Evolutionary conservation across 2,888 invertebrate genomes (phyloP), one percentile per base, ranked within the genome.

Genomic region (Neoaliturus tenellus): DNA sequence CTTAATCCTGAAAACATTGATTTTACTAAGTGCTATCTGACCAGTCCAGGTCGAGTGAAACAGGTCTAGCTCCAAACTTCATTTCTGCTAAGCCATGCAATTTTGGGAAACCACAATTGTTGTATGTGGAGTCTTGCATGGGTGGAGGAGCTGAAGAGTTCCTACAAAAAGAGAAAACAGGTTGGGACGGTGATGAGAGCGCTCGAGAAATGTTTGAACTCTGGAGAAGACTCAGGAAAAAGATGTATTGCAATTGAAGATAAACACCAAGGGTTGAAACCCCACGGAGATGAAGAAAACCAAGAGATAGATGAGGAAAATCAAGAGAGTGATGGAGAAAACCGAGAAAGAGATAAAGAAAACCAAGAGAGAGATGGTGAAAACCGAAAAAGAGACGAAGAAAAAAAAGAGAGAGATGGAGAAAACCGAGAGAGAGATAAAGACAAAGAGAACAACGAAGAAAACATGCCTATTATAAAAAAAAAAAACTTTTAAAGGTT

Each of bases 131-230:
- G 71, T 71, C 71, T 17, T 71, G 33, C 5, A 71, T 71, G 71
- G 71, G 71, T 71, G 20, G 35, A 35, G 33, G 71, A 41, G 71
- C 71, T 8, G 71, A 71, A 33, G 71, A 31, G 39, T 71, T 71
- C 71, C 35, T 33, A 3, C 20, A 35, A 71, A 71, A 71, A 20
- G 33, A 71, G 31, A 71, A 31, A 6, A 71, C 71, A 28, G 71
- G 71, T n/a, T 71, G 71, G 71, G 71, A 71, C 33, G 67, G 67
- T 31, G 67, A 67, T 12, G 67, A 67, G 20, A 67, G 67, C 23
- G 67, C 25, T 20, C 28, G 25, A 67, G 67, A 67, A 67, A 31
- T 67, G 33, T 67, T 67, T 33, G 14, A 67, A 28, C 67, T 67
- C 17, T 67, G 67, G 67, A 67, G 23, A 33, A 67, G 33, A 12